Conservation (phyloP, 2,113 vertebrate species). For the Vidua chalybeata region DNA sequence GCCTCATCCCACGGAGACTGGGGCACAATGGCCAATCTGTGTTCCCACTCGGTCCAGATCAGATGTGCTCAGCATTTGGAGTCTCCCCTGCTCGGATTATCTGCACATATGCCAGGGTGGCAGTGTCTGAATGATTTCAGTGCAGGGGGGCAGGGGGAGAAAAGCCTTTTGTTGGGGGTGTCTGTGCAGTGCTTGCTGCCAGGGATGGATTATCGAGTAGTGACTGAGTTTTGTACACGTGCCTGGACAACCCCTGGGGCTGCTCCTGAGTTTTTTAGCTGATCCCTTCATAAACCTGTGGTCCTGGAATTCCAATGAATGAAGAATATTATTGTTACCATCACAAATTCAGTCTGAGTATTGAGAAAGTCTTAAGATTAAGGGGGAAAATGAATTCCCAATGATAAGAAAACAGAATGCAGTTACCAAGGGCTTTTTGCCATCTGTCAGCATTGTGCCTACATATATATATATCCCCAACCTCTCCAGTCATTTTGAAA, state of each 20-base stretch:
- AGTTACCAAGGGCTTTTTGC: background rate
- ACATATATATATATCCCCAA: rapidly evolving
- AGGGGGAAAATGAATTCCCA: background rate
- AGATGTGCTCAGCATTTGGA: background rate
- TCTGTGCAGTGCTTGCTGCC: background rate
- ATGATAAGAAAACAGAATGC: background rate
- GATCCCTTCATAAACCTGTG: background rate
- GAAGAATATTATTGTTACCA: background rate
- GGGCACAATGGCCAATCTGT: background rate
- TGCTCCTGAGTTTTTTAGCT: background rate
- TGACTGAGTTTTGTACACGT: background rate
- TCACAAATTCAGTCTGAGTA: background rate
- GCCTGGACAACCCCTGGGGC: background rate
- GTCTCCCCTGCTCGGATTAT: background rate
- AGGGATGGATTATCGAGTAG: background rate
- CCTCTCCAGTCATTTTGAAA: background rate
- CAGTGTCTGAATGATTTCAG: background rate
- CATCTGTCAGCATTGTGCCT: background rate
- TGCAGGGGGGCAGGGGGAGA: background rate
- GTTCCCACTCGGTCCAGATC: background rate
- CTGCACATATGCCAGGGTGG: background rate
- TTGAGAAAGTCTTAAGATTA: background rate
- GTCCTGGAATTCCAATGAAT: background rate
- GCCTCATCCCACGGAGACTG: rapidly evolving
- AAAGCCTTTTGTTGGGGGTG: background rate